Base-by-base conservation (phyloP, 2,888 invertebrate species). In the Andricus curvator region DNA sequence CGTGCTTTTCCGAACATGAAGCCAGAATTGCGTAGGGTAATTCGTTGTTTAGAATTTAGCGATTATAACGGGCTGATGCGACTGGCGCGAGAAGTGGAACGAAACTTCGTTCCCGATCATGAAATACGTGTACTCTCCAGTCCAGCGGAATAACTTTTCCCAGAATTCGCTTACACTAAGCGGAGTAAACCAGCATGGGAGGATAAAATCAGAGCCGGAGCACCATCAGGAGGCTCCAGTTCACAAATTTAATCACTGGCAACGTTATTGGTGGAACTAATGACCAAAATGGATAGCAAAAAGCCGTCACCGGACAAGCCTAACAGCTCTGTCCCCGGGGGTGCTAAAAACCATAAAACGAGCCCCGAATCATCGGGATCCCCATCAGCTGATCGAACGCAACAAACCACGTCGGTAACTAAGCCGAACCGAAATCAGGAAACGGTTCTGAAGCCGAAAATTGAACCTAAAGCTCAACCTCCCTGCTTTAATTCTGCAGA, bases 41-140 rank as follows among this genome's bases (percentile, higher is more conserved):
- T 29, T 29, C 2, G 29, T 3, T 2, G 29, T 29, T 29, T 3
- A 0, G 29, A 29, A 29, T 29, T 29, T 25, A 25, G 48, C 1
- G 62, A 20, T 25, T 81, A 51, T 66, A 78, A 82, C 1, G 70
- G 78, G 17, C 9, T 82, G 1, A 64, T 64, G 17, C 44, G 13
- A 4, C 17, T 70, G 6, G 76, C 80, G 1, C 22, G 62, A 15
- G 64, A 76, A 6, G 44, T 41, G 15, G 68, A 68, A 15, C 41
- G 68, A 5, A 25, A 25, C 22, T 3, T 25, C 1, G 44, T 22
- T 2, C 44, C 11, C 15, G 15, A 15, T 0, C 1, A 4, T 2
- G 25, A 68, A 2, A 20, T 4, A 6, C 44, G 6, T 13, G 5
- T n/a, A 0, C 44, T 48, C 2, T 48, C 48, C 11, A 22, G 11